Base-by-base conservation (phyloP, 2,113 vertebrate species). In the Callipepla californica region DNA sequence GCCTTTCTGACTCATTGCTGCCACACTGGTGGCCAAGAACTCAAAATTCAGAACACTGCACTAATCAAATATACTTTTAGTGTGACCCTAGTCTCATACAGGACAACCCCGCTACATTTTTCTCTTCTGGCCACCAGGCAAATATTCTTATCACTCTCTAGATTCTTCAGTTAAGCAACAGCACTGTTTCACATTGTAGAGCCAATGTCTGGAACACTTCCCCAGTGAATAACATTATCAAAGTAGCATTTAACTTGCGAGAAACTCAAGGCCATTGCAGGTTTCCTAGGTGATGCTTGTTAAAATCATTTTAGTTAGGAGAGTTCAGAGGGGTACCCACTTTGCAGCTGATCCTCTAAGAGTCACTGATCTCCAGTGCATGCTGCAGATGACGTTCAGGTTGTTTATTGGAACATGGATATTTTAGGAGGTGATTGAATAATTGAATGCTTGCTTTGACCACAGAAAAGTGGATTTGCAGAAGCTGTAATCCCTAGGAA, bases 71-170 rank as follows among this genome's bases (percentile, higher is more conserved):
- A 0, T 47, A 15, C 23, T 55, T 77, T 50, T 59, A 45, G 38
- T 62, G 20, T 0, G 2, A 3, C 13, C 21, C 18, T 4, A 9
- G 21, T 50, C 47, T 93, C 14, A 5, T 13, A 58, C 23, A 1
- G 11, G 55, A 32, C 53, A 73, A 6, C 48, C 19, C 8, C 55
- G 7, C 9, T 50, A 26, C 16, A 36, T 73, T 76, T 85, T 79
- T 30, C 32, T 21, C 7, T 92, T 78, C 47, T 77, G 40, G 11
- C 23, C 4, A 4, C 42, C 55, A 86, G 8, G 62, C 3, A 22
- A 36, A 26, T 61, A 32, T 28, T 85, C 73, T n/a, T 72, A 0
- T 63, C 14, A 73, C 30, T 48, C 11, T 57, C 23, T 66, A 58
- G 13, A n/a, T 12, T 70, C 20, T 32, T 38, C 16, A 23, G 14